Conservation (phyloP, 2,888 invertebrate species). For the Nezara viridula region DNA sequence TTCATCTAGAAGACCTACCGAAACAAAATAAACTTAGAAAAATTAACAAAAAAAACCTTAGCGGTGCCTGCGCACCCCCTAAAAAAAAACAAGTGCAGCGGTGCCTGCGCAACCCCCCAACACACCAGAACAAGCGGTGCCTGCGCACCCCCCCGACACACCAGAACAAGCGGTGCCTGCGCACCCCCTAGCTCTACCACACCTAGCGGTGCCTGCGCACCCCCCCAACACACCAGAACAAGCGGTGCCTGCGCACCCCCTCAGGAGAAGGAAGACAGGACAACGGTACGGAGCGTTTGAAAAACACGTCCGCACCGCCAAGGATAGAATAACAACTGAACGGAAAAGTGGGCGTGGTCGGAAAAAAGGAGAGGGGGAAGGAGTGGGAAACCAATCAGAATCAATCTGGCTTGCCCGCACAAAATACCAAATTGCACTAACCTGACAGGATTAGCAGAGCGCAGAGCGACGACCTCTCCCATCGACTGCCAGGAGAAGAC, state of each 20-base stretch:
- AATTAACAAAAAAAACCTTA: not conserved
- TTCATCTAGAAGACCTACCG: not conserved
- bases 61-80: not conserved
- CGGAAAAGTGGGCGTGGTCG: not conserved
- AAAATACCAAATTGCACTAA: not conserved
- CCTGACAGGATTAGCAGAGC: not conserved
- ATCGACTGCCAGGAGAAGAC: not conserved
- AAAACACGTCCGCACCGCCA: not conserved
- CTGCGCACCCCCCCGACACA: too few relatives aligned
- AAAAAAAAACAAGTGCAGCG: too few relatives aligned
- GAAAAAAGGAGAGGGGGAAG: not conserved
- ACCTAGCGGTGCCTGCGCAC: too few relatives aligned
- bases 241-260: too few relatives aligned
- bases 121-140: too few relatives aligned
- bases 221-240: too few relatives aligned
- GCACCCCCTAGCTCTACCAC: too few relatives aligned
- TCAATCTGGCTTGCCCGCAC: not conserved
- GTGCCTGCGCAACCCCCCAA: too few relatives aligned
- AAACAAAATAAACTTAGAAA: not conserved
- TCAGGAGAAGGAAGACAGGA: not conserved
- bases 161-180: too few relatives aligned
- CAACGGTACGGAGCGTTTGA: not conserved
- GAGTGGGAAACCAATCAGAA: not conserved
- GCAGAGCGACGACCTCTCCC: not conserved
- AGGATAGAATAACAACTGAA: not conserved